phyloP scores from a whole-genome alignment of 2,113 vertebrate genomes.

The Dromas ardeola region DNA sequence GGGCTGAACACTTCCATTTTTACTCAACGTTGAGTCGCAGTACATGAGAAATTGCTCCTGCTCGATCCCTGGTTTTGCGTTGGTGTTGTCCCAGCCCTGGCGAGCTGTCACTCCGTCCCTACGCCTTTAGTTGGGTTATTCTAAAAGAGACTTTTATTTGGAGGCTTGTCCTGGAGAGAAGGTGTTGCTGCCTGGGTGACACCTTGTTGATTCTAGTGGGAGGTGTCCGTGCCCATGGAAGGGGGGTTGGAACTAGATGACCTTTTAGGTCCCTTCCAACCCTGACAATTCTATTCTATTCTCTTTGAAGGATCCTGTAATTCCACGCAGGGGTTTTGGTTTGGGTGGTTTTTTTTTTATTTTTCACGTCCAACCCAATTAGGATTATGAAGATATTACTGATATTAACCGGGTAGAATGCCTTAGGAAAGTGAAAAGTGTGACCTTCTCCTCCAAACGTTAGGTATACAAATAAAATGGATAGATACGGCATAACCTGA shows the following conservation, averaged over 20 bases:
- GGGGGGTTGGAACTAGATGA: too few relatives aligned
- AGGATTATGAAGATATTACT: neutral
- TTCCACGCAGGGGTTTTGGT: neutral
- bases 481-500: conserved; percentile 27
- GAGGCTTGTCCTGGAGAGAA: neutral
- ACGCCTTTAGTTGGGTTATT: neutral
- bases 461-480: conserved; percentile 25
- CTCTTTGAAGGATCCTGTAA: neutral
- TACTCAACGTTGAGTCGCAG: neutral
- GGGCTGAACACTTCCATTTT: neutral
- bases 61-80: neutral
- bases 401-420: neutral
- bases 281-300: too few relatives aligned
- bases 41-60: fast-evolving
- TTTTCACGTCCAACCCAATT: neutral
- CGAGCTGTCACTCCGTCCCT: fast-evolving
- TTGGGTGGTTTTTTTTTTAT: too few relatives aligned
- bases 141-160: neutral
- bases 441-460: neutral
- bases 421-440: neutral
- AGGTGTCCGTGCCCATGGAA: too few relatives aligned
- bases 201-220: fast-evolving
- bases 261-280: too few relatives aligned
- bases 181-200: neutral
- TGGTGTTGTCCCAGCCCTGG: neutral